A percentile compares a stretch with the other conserved stretches of the same genome.
Conservation (phyloP, 2,113 vertebrate species). For the Cryptotis parvus region DNA sequence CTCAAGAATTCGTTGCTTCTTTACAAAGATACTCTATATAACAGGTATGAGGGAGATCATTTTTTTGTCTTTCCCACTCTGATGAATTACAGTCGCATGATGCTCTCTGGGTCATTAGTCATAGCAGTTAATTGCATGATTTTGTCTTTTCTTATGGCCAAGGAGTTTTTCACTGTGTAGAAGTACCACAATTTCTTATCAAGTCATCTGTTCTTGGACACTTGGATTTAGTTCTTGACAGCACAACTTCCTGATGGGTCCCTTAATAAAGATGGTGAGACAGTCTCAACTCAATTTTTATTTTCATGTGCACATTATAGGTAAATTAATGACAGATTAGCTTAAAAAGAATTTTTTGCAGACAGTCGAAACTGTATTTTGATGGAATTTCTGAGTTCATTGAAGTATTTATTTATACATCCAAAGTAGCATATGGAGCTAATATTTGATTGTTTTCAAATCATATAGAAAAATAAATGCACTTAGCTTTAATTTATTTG, state of each 20-base stretch:
- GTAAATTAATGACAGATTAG: neutral
- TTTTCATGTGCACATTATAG: neutral
- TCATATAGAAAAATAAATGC: neutral
- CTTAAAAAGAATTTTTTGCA: neutral
- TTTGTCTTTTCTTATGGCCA: too few relatives aligned
- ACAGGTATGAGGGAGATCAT: too few relatives aligned
- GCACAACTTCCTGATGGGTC: too few relatives aligned
- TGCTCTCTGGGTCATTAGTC: too few relatives aligned
- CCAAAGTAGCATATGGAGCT: neutral
- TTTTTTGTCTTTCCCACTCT: too few relatives aligned
- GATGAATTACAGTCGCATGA: too few relatives aligned
- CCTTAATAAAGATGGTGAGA: neutral
- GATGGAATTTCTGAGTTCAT: neutral
- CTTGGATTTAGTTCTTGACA: neutral
- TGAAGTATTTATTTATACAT: neutral
- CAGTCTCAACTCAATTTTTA: neutral
- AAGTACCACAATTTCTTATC: too few relatives aligned
- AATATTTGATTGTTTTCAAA: constrained; percentile 2
- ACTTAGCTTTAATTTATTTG: neutral
- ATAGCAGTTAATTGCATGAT: too few relatives aligned
- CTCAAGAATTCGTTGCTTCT: too few relatives aligned
- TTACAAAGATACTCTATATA: too few relatives aligned
- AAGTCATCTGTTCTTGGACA: too few relatives aligned
- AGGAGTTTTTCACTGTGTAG: too few relatives aligned
- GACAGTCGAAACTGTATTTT: neutral